A percentile compares a stretch with the other conserved stretches of the same genome.
Evolutionary conservation across 2,888 invertebrate genomes (phyloP).

Genomic region (Resseliella maxima): DNA sequence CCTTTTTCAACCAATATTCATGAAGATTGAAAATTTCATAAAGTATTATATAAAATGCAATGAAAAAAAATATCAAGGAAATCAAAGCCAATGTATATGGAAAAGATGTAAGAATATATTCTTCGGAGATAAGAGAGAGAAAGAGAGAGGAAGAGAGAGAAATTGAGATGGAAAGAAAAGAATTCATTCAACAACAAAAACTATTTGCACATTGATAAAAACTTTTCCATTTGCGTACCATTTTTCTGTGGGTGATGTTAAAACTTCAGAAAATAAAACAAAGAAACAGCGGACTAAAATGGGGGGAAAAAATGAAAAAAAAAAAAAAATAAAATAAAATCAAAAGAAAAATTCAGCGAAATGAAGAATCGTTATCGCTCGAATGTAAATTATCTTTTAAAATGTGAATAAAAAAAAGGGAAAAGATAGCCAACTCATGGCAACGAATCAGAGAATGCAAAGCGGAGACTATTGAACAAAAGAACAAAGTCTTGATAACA

Average conservation of each 20-base stretch:
- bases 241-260: neutral
- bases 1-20: neutral
- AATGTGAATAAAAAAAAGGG: slow-evolving; percentile 33
- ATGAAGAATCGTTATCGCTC: slow-evolving; percentile 44
- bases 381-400: slow-evolving; percentile 40
- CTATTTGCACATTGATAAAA: slow-evolving; percentile 51
- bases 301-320: too few species aligned
- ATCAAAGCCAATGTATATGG: slow-evolving; percentile 7
- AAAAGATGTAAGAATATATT: slow-evolving; percentile 12
- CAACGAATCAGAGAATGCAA: neutral
- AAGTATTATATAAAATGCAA: neutral
- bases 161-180: too few species aligned
- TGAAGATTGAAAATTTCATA: neutral
- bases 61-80: neutral
- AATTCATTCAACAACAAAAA: neutral
- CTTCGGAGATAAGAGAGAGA: neutral
- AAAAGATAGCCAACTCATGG: neutral
- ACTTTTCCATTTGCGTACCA: slow-evolving; percentile 41
- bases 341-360: slow-evolving; percentile 5
- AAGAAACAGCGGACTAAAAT: neutral
- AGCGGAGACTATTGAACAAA: neutral
- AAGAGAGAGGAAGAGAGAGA: neutral
- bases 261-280: slow-evolving; percentile 41
- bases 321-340: neutral
- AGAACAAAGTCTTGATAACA: slow-evolving; percentile 45